Evolutionary conservation across 2,113 vertebrate genomes (phyloP).

Genomic region (Machaerirhynchus nigripectus): DNA sequence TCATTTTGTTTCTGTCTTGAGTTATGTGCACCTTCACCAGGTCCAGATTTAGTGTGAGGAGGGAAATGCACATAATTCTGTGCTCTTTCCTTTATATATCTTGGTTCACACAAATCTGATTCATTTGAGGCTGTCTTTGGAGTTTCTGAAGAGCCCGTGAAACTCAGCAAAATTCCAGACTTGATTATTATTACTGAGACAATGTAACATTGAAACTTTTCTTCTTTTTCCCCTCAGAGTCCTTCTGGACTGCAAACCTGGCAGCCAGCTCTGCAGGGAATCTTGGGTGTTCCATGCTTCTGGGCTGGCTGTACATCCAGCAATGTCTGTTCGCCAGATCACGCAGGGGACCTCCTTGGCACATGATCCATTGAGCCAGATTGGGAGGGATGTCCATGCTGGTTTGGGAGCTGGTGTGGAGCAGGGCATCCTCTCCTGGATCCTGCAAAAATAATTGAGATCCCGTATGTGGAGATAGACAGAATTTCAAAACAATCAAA

Average conservation of each 20-base stretch:
- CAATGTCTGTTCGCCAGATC: accelerated
- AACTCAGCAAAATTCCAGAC: neutral
- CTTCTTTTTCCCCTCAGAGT: neutral
- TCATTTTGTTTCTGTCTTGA: neutral
- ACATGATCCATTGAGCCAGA: neutral
- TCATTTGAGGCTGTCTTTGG: neutral
- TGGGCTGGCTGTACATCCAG: neutral
- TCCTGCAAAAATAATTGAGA: neutral
- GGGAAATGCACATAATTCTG: neutral
- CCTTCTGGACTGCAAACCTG: neutral
- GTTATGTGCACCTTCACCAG: neutral
- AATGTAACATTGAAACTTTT: neutral
- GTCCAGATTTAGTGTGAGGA: neutral
- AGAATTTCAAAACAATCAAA: neutral
- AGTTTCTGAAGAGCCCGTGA: neutral
- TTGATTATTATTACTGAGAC: neutral
- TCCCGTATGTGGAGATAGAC: accelerated
- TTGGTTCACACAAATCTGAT: neutral
- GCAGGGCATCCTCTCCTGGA: neutral
- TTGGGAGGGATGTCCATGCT: accelerated
- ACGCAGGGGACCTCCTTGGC: neutral
- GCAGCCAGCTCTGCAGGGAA: neutral
- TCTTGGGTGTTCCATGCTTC: neutral
- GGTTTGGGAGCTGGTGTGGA: neutral
- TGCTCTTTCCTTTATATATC: neutral